Evolutionary conservation across 2,113 vertebrate species (phyloP).

Genomic region (Oxygymnocypris stewartii): DNA sequence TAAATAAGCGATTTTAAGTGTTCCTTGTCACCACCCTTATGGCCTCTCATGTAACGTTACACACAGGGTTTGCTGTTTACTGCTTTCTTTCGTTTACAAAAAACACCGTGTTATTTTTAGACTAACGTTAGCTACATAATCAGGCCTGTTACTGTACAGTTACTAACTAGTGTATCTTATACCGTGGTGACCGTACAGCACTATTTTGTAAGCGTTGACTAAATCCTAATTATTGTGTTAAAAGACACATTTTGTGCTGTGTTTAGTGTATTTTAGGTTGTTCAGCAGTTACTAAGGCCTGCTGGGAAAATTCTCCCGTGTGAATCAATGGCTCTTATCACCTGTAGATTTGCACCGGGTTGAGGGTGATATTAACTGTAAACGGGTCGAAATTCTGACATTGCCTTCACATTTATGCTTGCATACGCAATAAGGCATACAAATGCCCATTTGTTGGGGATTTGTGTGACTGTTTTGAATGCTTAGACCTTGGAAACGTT

Average conservation of each 20-base stretch:
- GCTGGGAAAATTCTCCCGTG: slow-evolving; percentile 8
- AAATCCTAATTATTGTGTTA: not conserved
- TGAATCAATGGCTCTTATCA: slow-evolving; percentile 33
- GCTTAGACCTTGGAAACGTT: not conserved
- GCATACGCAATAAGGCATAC: not conserved
- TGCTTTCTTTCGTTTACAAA: not conserved
- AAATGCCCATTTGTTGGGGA: not conserved
- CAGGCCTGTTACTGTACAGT: not conserved
- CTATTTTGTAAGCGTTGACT: not conserved
- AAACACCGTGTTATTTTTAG: not conserved
- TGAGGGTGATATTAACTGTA: slow-evolving; percentile 29
- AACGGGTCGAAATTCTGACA: slow-evolving; percentile 6
- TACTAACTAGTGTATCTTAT: not conserved
- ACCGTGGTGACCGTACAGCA: not conserved
- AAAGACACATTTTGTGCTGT: not conserved
- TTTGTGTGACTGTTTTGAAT: not conserved
- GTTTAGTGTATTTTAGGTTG: not conserved
- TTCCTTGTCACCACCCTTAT: not conserved
- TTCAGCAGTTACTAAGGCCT: slow-evolving; percentile 28
- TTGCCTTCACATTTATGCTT: not conserved
- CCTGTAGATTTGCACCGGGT: slow-evolving; percentile 33
- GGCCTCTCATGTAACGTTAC: not conserved
- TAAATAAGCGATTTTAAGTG: not conserved
- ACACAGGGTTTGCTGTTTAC: not conserved
- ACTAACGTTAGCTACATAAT: not conserved